Evolutionary conservation across 2,888 invertebrate species (phyloP).

Genomic region (Hydropsyche betteni): DNA sequence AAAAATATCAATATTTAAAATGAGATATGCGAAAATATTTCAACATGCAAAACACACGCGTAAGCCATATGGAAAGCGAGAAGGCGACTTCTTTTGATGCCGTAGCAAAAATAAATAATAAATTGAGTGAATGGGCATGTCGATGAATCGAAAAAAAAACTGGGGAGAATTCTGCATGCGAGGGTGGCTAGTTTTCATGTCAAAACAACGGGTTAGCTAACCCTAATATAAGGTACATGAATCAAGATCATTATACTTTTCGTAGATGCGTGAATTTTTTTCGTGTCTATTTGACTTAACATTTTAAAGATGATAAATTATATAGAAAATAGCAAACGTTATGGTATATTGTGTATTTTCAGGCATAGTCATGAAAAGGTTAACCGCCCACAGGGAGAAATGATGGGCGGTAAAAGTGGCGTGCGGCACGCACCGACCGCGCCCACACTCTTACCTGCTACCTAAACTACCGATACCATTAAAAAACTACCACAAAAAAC

Average conservation of each 20-base stretch:
- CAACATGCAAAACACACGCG: not conserved
- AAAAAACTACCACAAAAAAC: too few relatives aligned
- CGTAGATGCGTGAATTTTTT: too few relatives aligned
- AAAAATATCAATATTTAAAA: not conserved
- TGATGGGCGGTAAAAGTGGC: constrained; percentile 36
- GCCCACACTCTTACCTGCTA: constrained; percentile 22
- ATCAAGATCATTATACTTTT: too few relatives aligned
- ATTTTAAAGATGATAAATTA: not conserved
- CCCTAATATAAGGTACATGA: too few relatives aligned
- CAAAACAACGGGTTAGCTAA: not conserved
- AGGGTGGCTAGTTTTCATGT: constrained; percentile 21
- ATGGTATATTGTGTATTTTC: too few relatives aligned
- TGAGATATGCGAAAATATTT: not conserved
- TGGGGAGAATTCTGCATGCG: constrained; percentile 10
- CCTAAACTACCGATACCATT: constrained; percentile 13
- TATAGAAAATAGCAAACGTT: not conserved
- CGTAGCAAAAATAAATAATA: constrained; percentile 18
- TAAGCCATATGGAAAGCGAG: not conserved
- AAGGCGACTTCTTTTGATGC: constrained; percentile 16
- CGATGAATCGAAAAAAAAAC: not conserved
- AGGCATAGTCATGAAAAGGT: too few relatives aligned
- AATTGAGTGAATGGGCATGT: constrained; percentile 14
- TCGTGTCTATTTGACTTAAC: too few relatives aligned
- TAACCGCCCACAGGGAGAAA: not conserved
- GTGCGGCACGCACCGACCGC: constrained; percentile 46